phyloP scores from a whole-genome alignment of 1,140 invertebrate genomes.

The Ctenoplectra terminalis region DNA sequence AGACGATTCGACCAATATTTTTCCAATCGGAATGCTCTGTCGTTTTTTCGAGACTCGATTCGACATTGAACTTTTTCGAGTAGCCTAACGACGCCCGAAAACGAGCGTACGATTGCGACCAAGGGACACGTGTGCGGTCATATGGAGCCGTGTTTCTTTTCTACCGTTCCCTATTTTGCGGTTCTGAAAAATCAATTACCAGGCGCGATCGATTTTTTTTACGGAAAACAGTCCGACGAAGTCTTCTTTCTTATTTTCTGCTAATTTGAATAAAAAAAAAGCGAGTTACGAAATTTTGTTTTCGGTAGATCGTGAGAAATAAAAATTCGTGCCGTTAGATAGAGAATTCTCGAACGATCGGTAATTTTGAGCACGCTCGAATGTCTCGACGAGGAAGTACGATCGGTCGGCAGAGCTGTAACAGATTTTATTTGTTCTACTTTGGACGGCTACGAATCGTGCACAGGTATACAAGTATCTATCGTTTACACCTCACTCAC shows the following conservation, averaged over 20 bases:
- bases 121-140: constrained; percentile 10
- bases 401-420: constrained; percentile 66
- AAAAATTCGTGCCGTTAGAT: not conserved
- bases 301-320: not conserved
- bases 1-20: not conserved
- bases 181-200: not conserved
- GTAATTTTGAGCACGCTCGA: not conserved
- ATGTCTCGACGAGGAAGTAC: constrained; percentile 7
- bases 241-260: not conserved
- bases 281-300: not conserved
- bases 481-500: constrained; percentile 63
- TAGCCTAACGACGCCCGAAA: constrained; percentile 34
- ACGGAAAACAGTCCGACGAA: too few species aligned
- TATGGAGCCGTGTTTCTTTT: not conserved
- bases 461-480: constrained; percentile 66
- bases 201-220: not conserved
- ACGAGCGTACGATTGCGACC: constrained; percentile 37
- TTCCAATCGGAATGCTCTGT: not conserved
- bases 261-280: not conserved
- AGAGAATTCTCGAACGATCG: not conserved
- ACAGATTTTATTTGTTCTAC: constrained; percentile 71
- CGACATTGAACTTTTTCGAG: constrained; percentile 8
- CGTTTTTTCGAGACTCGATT: constrained; percentile 9
- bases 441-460: constrained; percentile 71
- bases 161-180: not conserved